A percentile compares a stretch with the other conserved stretches of the same genome.
These are phyloP conservation scores for Drosophila pectinifera DNA, from an alignment of 1,140 invertebrate genomes.

Conservation along the genomic window DNA sequence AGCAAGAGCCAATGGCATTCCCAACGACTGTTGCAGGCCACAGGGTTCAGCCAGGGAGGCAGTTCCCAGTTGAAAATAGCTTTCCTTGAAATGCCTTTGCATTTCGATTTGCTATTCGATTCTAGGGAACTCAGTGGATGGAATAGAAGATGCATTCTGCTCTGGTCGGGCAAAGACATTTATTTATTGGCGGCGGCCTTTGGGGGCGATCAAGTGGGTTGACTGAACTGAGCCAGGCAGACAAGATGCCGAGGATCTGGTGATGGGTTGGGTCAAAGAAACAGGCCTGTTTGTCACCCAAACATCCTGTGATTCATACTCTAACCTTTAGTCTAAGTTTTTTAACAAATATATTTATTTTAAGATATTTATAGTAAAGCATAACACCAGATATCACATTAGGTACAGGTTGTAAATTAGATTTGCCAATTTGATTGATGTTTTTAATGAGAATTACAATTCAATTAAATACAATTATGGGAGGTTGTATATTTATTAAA, in stretches of 20 bases:
- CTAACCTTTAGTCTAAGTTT: too few relatives aligned
- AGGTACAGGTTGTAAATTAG: neutral
- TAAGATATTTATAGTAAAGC: neutral
- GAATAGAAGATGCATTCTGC: constrained; percentile 41
- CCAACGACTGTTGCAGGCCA: constrained; percentile 26
- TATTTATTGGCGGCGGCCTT: constrained; percentile 38
- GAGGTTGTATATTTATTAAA: neutral
- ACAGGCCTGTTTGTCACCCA: constrained; percentile 3
- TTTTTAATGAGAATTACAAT: neutral
- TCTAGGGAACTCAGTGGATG: constrained; percentile 16
- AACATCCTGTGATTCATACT: constrained; percentile 2
- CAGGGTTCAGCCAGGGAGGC: constrained; percentile 38
- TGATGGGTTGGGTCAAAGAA: neutral
- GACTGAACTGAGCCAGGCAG: constrained; percentile 14
- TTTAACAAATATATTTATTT: constrained; percentile 2
- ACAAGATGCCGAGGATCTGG: constrained; percentile 4
- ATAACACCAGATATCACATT: neutral
- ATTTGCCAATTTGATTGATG: neutral
- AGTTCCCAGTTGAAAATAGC: constrained; percentile 57
- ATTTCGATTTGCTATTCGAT: constrained; percentile 1
- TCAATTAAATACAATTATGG: too few relatives aligned
- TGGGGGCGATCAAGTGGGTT: constrained; percentile 43
- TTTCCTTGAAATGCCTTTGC: constrained; percentile 65
- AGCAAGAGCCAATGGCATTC: constrained; percentile 16
- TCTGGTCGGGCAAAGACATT: constrained; percentile 31